These are phyloP conservation scores for Tribolium freemani DNA, from an alignment of 2,888 invertebrate genomes.

Conservation along the genomic window DNA sequence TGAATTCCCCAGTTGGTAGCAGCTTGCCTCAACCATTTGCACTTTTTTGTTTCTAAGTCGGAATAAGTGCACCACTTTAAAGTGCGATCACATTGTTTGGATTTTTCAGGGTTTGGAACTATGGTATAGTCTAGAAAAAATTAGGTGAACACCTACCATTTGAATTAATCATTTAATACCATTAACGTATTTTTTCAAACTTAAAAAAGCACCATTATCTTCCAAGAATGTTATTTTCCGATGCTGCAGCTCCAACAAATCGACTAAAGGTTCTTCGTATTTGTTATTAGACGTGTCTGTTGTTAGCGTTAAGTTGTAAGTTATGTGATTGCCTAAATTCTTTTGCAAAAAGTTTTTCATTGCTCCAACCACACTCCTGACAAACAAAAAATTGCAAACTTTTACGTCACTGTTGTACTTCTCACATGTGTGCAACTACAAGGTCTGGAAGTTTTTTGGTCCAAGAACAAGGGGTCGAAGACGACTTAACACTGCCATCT, in stretches of 20 bases:
- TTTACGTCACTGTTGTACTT: conserved; percentile 22
- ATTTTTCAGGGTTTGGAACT: conserved; percentile 48
- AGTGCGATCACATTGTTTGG: conserved; percentile 54
- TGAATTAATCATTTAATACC: background rate
- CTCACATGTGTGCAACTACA: conserved; percentile 71
- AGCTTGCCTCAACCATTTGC: conserved; percentile 73
- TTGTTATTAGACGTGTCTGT: background rate
- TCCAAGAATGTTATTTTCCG: background rate
- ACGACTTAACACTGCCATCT: conserved; percentile 57
- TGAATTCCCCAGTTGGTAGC: conserved; percentile 73
- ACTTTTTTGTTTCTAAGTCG: conserved; percentile 72
- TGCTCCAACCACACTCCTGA: background rate
- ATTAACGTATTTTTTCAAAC: background rate
- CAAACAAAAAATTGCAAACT: too few species aligned
- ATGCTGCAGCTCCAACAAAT: background rate
- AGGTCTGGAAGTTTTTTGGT: conserved; percentile 75
- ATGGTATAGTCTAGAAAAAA: conserved; percentile 32
- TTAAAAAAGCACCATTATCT: background rate
- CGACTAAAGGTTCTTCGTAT: background rate
- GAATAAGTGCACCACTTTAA: conserved; percentile 76
- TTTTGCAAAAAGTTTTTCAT: background rate
- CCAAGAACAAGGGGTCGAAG: conserved; percentile 71
- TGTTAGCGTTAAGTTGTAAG: background rate
- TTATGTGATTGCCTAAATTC: background rate
- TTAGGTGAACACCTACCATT: background rate